Base-by-base conservation (phyloP, 2,888 invertebrate species). In the Andrena marginata region DNA sequence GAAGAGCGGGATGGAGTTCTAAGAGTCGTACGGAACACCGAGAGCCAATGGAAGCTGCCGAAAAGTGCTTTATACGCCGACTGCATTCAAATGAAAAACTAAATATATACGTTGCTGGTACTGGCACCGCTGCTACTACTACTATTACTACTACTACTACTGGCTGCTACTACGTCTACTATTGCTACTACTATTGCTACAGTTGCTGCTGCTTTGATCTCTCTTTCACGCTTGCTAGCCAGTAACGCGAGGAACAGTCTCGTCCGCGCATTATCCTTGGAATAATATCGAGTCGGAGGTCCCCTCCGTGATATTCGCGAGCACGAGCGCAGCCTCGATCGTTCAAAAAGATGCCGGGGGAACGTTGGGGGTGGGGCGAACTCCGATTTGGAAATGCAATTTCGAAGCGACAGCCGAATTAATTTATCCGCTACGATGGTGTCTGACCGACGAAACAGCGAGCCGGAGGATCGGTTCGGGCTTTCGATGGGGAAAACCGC, bases 71-170 rank as follows among this genome's bases (percentile, higher is more conserved):
- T 84, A 79, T 79, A 72, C 78, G 75, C 20, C 72, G 72, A 62
- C 84, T 71, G 87, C 83, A 82, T 86, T 87, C 87, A 89, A 90
- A 92, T 90, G 91, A 91, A 92, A 91, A 88, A 89, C 89, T 89
- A 89, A n/a, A n/a, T 42, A 42, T 89, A 89, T 84, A 85, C 69
- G 42, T 2, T 31, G 71, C 51, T 29, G 56, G 10, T 16, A 48
- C 13, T 54, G 4, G 1, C 10, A 16, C 10, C 23, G 74, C 5
- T 71, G 1, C 56, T 3, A 7, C 16, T 49, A 87, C 87, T 42
- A 42, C 85, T 35, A 35, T 2, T 10, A 10, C 10, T 35, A 42
- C 13, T 42, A 42, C 35, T 35, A 10, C 26, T 26, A 26, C 26
- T n/a, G 0, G 26, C 35, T 2, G 10, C 35, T 35, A 10, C 35